These are phyloP conservation scores for Helicolenus hilgendorfi DNA, from an alignment of 2,797 vertebrate species.

Conservation along the genomic window DNA sequence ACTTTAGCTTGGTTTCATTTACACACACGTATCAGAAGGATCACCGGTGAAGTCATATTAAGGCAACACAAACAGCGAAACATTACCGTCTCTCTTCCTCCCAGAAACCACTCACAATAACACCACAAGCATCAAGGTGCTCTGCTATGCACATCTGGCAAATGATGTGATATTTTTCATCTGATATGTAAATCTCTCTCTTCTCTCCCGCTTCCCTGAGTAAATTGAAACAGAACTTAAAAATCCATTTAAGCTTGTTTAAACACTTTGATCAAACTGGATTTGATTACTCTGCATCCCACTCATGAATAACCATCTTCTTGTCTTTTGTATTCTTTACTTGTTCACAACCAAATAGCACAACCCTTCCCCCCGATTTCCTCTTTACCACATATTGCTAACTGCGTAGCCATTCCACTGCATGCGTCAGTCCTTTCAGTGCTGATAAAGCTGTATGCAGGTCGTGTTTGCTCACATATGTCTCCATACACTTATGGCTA, in stretches of 20 bases:
- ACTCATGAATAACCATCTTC: not conserved
- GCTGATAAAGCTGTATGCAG: not conserved
- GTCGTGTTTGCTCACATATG: not conserved
- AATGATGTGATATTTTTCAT: not conserved
- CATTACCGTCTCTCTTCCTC: not conserved
- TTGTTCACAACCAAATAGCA: not conserved
- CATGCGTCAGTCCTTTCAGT: not conserved
- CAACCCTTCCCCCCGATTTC: too few species aligned
- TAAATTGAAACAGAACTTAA: not conserved
- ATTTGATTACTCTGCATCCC: not conserved
- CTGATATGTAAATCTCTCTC: not conserved
- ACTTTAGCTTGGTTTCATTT: not conserved
- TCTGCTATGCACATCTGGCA: not conserved
- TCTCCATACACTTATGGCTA: not conserved
- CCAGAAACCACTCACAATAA: not conserved
- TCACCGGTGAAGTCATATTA: not conserved
- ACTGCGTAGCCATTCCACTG: not conserved
- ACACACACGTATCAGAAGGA: not conserved
- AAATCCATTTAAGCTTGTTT: slow-evolving; percentile 21
- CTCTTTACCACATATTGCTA: not conserved
- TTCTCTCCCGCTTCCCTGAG: not conserved
- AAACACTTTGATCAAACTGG: not conserved
- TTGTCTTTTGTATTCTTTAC: not conserved
- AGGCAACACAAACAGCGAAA: not conserved
- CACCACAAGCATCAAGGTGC: not conserved